phyloP scores from a whole-genome alignment of 2,888 invertebrate genomes.

The Pollenia griseotomentosa region DNA sequence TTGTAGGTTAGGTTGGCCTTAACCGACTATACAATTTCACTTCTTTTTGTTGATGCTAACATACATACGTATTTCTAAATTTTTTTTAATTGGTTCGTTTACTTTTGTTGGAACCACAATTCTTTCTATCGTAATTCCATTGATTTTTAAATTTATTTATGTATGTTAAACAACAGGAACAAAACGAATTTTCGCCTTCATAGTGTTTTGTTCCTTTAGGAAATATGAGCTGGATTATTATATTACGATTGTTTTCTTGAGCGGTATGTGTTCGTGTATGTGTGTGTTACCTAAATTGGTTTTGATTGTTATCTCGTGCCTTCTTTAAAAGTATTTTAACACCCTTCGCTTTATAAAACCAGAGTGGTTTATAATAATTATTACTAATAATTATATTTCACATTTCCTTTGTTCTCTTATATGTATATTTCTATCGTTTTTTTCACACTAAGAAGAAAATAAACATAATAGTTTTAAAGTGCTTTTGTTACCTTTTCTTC shows the following conservation, averaged over 20 bases:
- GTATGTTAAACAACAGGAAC: too few relatives aligned
- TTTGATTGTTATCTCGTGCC: constrained; percentile 40
- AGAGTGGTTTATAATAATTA: constrained; percentile 25
- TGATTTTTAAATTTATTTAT: too few relatives aligned
- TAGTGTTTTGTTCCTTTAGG: not conserved
- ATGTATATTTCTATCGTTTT: not conserved
- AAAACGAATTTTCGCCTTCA: too few relatives aligned
- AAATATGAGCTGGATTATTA: constrained; percentile 1
- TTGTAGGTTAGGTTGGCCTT: too few relatives aligned
- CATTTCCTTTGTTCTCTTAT: constrained; percentile 13
- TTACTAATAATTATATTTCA: constrained; percentile 30
- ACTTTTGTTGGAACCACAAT: too few relatives aligned
- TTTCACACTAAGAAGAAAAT: not conserved
- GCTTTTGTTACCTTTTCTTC: not conserved
- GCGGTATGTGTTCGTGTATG: not conserved
- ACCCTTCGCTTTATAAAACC: constrained; percentile 4
- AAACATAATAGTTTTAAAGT: constrained; percentile 22
- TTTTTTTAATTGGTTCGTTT: too few relatives aligned
- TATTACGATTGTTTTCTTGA: not conserved
- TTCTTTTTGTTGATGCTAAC: too few relatives aligned
- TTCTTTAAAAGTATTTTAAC: constrained; percentile 28
- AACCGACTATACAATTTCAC: too few relatives aligned
- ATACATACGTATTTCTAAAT: too few relatives aligned
- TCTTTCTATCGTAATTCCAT: too few relatives aligned
- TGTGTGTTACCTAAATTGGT: constrained; percentile 21